These are phyloP conservation scores for Fulmarus glacialis DNA, from an alignment of 2,113 vertebrate species.

Conservation along the genomic window DNA sequence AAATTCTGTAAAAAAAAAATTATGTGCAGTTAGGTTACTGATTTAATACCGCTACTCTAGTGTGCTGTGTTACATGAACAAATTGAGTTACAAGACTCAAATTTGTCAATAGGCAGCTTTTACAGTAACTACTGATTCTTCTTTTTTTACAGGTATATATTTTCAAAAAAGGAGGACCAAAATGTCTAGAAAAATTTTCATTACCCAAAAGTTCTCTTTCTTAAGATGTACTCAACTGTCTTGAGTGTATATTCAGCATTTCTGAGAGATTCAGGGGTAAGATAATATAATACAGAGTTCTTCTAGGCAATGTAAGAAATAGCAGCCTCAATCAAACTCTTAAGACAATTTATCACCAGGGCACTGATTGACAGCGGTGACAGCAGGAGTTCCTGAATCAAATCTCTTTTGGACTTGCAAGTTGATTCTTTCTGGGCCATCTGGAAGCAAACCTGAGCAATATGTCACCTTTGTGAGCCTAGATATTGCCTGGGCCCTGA, in stretches of 20 bases:
- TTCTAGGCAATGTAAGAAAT: not conserved
- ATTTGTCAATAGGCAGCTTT: not conserved
- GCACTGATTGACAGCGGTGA: not conserved
- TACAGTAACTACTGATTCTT: not conserved
- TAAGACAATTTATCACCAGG: not conserved
- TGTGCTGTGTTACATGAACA: not conserved
- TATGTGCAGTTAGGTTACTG: not conserved
- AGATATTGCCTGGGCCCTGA: not conserved
- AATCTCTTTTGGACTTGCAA: not conserved
- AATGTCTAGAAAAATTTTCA: not conserved
- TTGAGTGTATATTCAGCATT: not conserved
- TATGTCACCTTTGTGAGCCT: not conserved
- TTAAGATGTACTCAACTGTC: not conserved
- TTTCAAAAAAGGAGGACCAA: not conserved
- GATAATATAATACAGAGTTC: not conserved
- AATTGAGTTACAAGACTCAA: not conserved
- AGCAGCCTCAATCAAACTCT: not conserved
- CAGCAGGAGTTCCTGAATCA: not conserved
- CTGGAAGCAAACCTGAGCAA: conserved; percentile 29
- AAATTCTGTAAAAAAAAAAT: not conserved
- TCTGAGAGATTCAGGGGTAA: not conserved
- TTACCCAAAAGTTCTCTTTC: not conserved
- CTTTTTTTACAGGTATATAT: not conserved
- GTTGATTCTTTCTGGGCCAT: not conserved
- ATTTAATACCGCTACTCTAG: not conserved